These are phyloP conservation scores for Semicossyphus pulcher DNA, from an alignment of 2,113 vertebrate species.

Conservation along the genomic window DNA sequence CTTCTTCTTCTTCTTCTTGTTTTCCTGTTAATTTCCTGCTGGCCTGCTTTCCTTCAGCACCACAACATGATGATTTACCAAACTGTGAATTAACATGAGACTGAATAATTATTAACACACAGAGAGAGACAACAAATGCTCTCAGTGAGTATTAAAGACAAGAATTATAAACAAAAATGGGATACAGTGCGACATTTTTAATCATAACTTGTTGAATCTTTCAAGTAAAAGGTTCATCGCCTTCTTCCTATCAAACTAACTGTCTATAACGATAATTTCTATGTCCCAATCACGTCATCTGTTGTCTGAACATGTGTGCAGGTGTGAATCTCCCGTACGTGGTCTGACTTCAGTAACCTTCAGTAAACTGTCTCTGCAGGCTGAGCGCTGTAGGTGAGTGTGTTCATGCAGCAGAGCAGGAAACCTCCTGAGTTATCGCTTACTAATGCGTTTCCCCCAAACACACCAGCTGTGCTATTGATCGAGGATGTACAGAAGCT, in stretches of 20 bases:
- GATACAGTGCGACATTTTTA: background rate
- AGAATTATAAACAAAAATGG: background rate
- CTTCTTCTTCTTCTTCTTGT: too few species aligned
- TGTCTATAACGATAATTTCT: background rate
- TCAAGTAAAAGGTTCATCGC: too few species aligned
- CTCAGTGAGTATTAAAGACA: background rate
- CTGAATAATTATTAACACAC: background rate
- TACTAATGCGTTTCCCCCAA: conserved; percentile 46
- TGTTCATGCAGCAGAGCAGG: conserved; percentile 13
- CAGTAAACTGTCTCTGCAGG: background rate
- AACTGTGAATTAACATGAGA: background rate
- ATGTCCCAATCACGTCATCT: background rate
- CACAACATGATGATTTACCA: background rate
- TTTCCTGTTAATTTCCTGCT: too few species aligned
- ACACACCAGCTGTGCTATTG: conserved; percentile 30
- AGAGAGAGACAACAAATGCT: background rate
- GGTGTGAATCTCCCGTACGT: background rate
- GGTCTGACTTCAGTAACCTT: background rate
- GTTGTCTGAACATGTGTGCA: background rate
- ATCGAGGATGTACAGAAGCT: conserved; percentile 5
- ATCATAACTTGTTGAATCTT: too few species aligned
- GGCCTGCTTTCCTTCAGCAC: too few species aligned
- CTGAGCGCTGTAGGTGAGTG: conserved; percentile 7
- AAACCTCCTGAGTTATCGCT: conserved; percentile 28
- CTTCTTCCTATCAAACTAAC: too few species aligned